phyloP scores from a whole-genome alignment of 2,888 invertebrate genomes.

The Rapana venosa region DNA sequence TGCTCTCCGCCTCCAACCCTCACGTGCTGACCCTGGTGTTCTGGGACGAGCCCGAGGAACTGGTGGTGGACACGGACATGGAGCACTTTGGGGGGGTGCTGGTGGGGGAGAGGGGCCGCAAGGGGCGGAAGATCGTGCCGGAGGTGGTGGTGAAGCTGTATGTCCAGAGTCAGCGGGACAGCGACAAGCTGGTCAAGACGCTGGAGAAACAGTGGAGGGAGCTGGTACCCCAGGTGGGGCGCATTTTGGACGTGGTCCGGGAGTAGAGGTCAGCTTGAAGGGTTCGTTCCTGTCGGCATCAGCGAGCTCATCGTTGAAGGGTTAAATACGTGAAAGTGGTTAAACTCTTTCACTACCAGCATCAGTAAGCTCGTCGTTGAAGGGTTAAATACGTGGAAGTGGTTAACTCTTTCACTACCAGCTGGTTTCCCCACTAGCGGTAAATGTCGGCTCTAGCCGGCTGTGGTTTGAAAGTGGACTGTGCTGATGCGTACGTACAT shows the following conservation, averaged over 20 bases:
- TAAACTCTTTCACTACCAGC: too few species aligned
- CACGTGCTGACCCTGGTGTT: slow-evolving; percentile 70
- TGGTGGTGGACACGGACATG: slow-evolving; percentile 69
- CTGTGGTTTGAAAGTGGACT: too few species aligned
- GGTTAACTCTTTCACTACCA: too few species aligned
- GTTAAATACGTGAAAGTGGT: background rate
- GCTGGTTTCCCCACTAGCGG: too few species aligned
- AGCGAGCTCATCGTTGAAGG: background rate
- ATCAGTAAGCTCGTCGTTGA: background rate
- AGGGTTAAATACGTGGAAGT: background rate
- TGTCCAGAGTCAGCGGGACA: slow-evolving; percentile 69
- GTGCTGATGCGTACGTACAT: too few species aligned
- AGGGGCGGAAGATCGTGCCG: slow-evolving; percentile 59
- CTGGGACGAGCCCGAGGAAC: slow-evolving; percentile 73
- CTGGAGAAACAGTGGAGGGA: slow-evolving; percentile 73
- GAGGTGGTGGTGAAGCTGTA: slow-evolving; percentile 66
- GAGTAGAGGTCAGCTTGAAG: background rate
- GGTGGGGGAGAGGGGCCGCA: slow-evolving; percentile 5
- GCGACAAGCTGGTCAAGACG: slow-evolving; percentile 69
- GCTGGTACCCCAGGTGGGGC: slow-evolving; percentile 54
- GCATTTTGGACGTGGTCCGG: slow-evolving; percentile 52
- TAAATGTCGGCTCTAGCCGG: too few species aligned
- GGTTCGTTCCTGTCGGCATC: background rate
- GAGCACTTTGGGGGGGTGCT: slow-evolving; percentile 65
- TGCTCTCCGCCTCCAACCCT: slow-evolving; percentile 57